phyloP scores from a whole-genome alignment of 2,113 vertebrate species.

The Tretioscincus oriximinensis region DNA sequence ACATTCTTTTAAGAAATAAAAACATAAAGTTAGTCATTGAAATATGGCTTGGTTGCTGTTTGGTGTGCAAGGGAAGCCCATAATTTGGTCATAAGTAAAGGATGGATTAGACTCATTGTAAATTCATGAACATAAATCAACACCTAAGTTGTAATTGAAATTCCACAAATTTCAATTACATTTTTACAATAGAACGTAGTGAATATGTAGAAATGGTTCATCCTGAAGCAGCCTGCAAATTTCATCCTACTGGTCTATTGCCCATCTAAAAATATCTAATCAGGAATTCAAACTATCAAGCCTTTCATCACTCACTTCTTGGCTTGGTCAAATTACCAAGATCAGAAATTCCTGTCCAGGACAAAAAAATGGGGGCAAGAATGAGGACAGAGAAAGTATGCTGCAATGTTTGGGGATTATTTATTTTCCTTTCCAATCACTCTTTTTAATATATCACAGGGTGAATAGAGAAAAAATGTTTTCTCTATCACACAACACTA shows the following conservation, averaged over 20 bases:
- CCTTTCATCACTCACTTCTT: background rate
- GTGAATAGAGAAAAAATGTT: no score
- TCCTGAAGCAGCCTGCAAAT: background rate
- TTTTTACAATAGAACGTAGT: background rate
- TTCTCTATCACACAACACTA: no score
- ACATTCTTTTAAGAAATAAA: no score
- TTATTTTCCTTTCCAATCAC: background rate
- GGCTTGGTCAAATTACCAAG: slow-evolving; percentile 37
- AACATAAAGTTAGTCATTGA: no score
- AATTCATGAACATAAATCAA: background rate
- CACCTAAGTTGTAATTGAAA: background rate
- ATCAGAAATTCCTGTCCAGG: background rate
- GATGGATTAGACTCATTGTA: no score
- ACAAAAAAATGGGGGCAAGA: background rate
- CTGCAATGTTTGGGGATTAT: background rate
- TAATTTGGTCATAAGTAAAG: no score
- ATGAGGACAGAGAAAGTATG: background rate
- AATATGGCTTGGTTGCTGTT: no score
- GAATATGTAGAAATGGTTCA: background rate
- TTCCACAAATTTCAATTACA: background rate
- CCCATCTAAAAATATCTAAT: rapidly evolving
- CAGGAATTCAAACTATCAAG: background rate
- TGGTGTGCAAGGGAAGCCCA: no score
- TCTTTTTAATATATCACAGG: background rate
- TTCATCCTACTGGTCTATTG: background rate